phyloP scores from a whole-genome alignment of 2,888 invertebrate species.

The Hoplodrina blanda region DNA sequence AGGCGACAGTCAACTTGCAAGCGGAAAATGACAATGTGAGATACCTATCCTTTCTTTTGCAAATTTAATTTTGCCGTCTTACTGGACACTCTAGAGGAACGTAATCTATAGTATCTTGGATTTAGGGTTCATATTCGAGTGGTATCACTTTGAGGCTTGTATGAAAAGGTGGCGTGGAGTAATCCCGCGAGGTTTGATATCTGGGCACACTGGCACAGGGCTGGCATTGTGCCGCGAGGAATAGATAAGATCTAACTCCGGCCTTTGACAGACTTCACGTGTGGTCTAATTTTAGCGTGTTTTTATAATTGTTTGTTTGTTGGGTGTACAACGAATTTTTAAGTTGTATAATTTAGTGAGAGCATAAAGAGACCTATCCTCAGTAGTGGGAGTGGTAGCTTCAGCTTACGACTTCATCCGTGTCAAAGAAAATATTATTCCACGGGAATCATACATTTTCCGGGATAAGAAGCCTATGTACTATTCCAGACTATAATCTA shows the following conservation, averaged over 20 bases:
- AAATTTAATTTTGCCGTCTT: conserved; percentile 57
- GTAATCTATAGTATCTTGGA: rapidly evolving
- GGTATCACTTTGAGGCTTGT: conserved; percentile 35
- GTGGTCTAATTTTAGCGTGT: conserved; percentile 79
- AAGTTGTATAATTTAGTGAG: background rate
- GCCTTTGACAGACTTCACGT: conserved; percentile 77
- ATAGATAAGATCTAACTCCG: conserved; percentile 81
- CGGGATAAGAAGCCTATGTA: no score
- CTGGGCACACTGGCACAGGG: conserved; percentile 68
- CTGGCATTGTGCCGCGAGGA: conserved; percentile 72
- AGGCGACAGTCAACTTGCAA: conserved; percentile 65
- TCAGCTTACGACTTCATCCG: no score
- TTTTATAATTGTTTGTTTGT: conserved; percentile 49
- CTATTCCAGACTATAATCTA: no score
- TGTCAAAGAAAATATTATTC: no score
- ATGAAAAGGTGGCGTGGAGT: conserved; percentile 50
- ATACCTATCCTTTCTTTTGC: conserved; percentile 69
- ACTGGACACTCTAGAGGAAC: background rate
- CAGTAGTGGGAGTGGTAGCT: background rate
- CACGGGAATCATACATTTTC: no score
- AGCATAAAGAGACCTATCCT: background rate
- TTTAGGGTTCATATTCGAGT: conserved; percentile 62
- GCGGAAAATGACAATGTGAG: conserved; percentile 77
- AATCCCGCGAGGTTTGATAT: conserved; percentile 74
- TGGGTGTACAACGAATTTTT: background rate